Conservation (phyloP, 23 tunicate species). For the Corella eumyota region DNA sequence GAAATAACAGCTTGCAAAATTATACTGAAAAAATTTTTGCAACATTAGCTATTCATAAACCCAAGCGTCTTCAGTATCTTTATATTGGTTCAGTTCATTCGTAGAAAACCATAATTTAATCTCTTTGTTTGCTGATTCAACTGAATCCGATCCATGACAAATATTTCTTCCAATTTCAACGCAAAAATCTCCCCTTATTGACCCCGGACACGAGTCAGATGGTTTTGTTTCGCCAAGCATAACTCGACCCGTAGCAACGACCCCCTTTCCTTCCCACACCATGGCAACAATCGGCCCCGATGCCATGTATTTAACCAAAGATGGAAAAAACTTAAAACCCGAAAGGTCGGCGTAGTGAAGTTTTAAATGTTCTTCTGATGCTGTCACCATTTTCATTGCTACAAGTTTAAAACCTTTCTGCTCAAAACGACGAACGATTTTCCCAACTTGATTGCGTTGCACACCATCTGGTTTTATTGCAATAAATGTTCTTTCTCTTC, state of each 20-base stretch:
- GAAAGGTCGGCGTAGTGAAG: conserved; percentile 86
- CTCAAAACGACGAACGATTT: conserved; percentile 87
- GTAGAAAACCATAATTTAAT: conserved; percentile 87
- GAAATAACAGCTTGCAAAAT: no score
- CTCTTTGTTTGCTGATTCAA: conserved; percentile 85
- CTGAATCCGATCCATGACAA: conserved; percentile 98
- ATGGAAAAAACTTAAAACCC: conserved; percentile 57
- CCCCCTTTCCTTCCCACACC: conserved; percentile 96
- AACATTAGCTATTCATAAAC: conserved; percentile 93
- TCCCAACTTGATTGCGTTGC: conserved; percentile 91
- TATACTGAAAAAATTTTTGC: no score
- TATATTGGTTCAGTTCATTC: conserved; percentile 40
- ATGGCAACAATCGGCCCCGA: conserved; percentile 99
- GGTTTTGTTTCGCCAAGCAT: conserved; percentile 98
- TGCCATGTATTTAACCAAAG: conserved; percentile 80
- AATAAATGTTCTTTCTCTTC: conserved; percentile 87
- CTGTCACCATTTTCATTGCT: conserved; percentile 78
- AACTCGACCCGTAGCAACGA: conserved; percentile 78
- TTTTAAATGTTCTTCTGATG: conserved; percentile 54
- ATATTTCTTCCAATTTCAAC: conserved; percentile 91
- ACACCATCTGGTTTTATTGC: conserved; percentile 98
- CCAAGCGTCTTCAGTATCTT: conserved; percentile 41
- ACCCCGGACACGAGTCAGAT: conserved; percentile 54
- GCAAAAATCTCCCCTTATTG: conserved; percentile 95
- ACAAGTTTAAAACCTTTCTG: conserved; percentile 90